These are phyloP conservation scores for Leuctra nigra DNA, from an alignment of 2,888 invertebrate species.

Conservation along the genomic window DNA sequence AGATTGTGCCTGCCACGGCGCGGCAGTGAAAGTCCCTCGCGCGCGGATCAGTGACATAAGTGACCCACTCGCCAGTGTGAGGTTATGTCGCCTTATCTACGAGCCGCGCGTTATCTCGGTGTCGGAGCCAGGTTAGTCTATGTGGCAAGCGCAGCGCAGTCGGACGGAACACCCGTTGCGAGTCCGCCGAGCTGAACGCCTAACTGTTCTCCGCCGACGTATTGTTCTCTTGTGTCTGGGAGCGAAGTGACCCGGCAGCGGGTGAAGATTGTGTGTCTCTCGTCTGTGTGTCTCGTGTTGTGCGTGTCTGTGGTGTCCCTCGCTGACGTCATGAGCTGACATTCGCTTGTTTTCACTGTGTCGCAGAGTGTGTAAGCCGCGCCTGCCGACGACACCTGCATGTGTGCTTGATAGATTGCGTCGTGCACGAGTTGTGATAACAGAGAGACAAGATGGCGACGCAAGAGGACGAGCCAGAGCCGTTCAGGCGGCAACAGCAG, in stretches of 20 bases:
- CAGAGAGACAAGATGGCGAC: not conserved
- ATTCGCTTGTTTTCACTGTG: too few species aligned
- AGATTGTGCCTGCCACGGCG: too few species aligned
- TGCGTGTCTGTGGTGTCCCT: constrained; percentile 10
- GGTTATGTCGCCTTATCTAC: too few species aligned
- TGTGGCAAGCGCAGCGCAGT: too few species aligned
- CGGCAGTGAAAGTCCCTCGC: too few species aligned
- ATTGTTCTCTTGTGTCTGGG: not conserved
- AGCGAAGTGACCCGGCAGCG: constrained; percentile 11
- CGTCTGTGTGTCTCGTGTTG: not conserved
- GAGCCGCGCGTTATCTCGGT: too few species aligned
- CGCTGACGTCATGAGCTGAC: too few species aligned
- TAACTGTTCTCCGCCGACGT: not conserved
- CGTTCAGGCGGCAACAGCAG: constrained; percentile 4
- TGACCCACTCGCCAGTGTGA: too few species aligned
- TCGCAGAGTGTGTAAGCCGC: not conserved
- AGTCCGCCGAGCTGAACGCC: not conserved
- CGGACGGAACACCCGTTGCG: too few species aligned
- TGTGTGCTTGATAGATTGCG: not conserved
- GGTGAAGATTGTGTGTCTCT: not conserved
- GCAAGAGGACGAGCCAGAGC: constrained; percentile 11
- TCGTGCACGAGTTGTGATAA: not conserved
- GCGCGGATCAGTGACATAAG: too few species aligned
- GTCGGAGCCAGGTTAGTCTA: too few species aligned
- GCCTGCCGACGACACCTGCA: not conserved